Evolutionary conservation across 2,113 vertebrate species (phyloP), one percentile per base, ranked within the genome.

Genomic region (Nothoprocta perdicaria): DNA sequence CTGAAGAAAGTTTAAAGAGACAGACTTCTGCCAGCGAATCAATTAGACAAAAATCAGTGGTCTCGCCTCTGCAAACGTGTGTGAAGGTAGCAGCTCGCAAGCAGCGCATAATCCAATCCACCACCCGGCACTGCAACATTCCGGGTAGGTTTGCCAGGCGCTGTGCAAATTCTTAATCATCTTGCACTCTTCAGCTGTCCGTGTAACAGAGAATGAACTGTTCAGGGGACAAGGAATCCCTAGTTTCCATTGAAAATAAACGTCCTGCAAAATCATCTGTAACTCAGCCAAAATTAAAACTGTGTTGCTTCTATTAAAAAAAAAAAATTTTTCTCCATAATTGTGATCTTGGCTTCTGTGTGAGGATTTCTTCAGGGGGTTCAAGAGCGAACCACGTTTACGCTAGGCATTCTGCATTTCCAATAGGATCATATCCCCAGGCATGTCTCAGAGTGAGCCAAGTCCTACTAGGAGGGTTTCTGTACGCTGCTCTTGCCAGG

Each of bases 201-300:
- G 61, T 9, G 2, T 58, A 63, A 67, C 22, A 85, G 53, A 78
- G 45, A 93, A 87, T 29, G 16, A 89, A 66, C 84, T 87, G 60
- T 71, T 88, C 55, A 46, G 60, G 86, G 79, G 61, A 91, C 73
- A 85, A 71, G 81, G 52, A 91, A 88, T 93, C 61, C 65, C 91
- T 87, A 33, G 0, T 83, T 91, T 57, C 78, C 75, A 84, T 41
- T 78, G 85, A 81, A 84, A 95, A 66, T 31, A 62, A 75, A 72
- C 1, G 29, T 89, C 79, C 92, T 93, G 87, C 85, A 94, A 94
- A 91, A 89, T 88, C 82, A 86, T 69, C 85, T 31, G 29, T 94
- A 93, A 93, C 91, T 95, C 84, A 95, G 95, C 87, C 66, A 86
- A 87, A 94, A 95, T 86, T 73, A 86, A 91, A 91, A 85, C 80